Percentiles rank a stretch among this genome's conserved stretches.
Conservation (phyloP, 2,888 invertebrate species). For the Drosophila trichaetosa region DNA sequence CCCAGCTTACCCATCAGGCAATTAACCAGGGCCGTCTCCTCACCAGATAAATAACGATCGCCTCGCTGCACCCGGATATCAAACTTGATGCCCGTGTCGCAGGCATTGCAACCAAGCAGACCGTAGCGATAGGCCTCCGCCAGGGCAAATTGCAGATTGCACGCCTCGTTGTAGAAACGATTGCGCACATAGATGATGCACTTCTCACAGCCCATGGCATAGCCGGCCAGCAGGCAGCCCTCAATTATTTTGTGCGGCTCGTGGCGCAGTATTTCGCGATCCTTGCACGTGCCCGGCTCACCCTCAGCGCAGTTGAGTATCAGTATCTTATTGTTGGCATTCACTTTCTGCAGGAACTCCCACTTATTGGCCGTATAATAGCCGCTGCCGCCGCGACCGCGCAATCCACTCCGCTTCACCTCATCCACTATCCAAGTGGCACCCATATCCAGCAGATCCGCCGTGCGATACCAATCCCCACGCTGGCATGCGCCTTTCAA, state of each 20-base stretch:
- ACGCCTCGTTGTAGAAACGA: slow-evolving; percentile 99
- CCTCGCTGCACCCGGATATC: slow-evolving; percentile 98
- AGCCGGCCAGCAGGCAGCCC: slow-evolving; percentile 96
- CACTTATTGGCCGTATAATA: slow-evolving; percentile 96
- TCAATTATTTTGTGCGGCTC: slow-evolving; percentile 98
- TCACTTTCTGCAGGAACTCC: slow-evolving; percentile 86
- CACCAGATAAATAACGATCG: slow-evolving; percentile 99
- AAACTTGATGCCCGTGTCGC: slow-evolving; percentile 97
- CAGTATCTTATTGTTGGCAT: slow-evolving; percentile 89
- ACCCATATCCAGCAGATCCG: slow-evolving; percentile 96
- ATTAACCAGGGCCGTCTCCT: slow-evolving; percentile 99
- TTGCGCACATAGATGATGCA: slow-evolving; percentile 99
- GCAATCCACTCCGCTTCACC: slow-evolving; percentile 95
- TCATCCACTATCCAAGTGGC: slow-evolving; percentile 98
- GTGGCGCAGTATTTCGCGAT: slow-evolving; percentile 98
- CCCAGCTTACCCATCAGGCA: slow-evolving; percentile 98
- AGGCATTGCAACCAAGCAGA: slow-evolving; percentile 96
- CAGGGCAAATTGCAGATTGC: slow-evolving; percentile 97
- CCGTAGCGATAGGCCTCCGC: slow-evolving; percentile 98
- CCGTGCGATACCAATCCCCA: slow-evolving; percentile 99
- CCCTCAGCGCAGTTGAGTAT: slow-evolving; percentile 99
- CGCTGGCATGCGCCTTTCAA: slow-evolving; percentile 94
- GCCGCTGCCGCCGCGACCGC: slow-evolving; percentile 98
- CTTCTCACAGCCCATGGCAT: slow-evolving; percentile 96
- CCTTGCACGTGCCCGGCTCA: slow-evolving; percentile 98